phyloP scores from a whole-genome alignment of 2,797 vertebrate species.

The Hybognathus amarus region DNA sequence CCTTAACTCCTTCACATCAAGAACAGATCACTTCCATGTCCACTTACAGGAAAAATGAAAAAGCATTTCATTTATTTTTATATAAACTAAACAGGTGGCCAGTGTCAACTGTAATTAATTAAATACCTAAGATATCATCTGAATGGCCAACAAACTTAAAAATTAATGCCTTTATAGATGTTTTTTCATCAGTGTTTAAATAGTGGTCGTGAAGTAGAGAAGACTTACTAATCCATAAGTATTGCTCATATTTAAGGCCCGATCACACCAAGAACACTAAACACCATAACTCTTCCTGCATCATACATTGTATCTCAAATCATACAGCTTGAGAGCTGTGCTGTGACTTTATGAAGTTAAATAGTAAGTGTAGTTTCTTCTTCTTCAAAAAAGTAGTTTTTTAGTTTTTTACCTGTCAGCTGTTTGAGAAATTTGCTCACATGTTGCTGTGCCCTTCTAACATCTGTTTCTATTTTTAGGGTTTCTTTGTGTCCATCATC shows the following conservation, averaged over 20 bases:
- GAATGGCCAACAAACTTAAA: background rate
- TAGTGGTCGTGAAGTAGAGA: background rate
- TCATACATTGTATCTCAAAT: background rate
- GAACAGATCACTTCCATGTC: background rate
- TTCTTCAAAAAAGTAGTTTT: background rate
- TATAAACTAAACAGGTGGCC: background rate
- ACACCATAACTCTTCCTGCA: background rate
- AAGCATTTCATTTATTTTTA: background rate
- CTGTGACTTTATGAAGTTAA: background rate
- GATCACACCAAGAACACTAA: background rate
- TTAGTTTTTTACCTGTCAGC: background rate
- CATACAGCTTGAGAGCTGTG: background rate
- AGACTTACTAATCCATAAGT: background rate
- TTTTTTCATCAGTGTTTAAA: background rate
- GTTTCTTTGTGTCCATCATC: slow-evolving; percentile 92
- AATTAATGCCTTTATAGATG: background rate
- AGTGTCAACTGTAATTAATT: background rate
- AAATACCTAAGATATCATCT: background rate
- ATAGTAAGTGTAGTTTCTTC: background rate
- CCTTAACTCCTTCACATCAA: background rate
- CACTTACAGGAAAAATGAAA: background rate
- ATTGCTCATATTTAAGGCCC: background rate
- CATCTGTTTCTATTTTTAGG: slow-evolving; percentile 71
- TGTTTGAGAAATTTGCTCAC: background rate
- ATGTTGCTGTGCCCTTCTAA: background rate